phyloP scores from a whole-genome alignment of 2,113 vertebrate species.

The Herpetotheres cachinnans region DNA sequence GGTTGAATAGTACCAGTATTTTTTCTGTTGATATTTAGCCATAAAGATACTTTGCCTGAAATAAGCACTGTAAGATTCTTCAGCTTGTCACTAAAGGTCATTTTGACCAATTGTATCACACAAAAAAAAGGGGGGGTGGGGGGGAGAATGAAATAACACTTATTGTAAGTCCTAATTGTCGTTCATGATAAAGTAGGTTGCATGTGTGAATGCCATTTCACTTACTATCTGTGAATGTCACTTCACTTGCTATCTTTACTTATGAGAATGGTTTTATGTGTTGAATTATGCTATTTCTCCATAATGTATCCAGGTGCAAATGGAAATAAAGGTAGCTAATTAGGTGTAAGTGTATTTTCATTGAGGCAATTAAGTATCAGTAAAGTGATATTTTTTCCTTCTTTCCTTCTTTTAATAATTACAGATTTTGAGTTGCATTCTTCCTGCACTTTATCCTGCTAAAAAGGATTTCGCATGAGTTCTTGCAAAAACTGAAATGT shows the following conservation, averaged over 20 bases:
- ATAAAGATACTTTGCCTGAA: neutral
- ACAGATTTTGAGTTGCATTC: conserved; percentile 53
- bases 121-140: no score
- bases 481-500: conserved; percentile 45
- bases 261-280: neutral
- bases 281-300: conserved; percentile 12
- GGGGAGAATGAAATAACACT: neutral
- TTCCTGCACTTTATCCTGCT: conserved; percentile 32
- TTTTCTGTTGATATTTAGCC: neutral
- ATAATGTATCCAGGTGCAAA: conserved; percentile 53
- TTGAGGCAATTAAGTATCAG: conserved; percentile 52
- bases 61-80: neutral
- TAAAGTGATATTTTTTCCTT: neutral
- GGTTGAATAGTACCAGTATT: neutral
- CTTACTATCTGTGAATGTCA: neutral
- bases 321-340: conserved; percentile 61
- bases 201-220: neutral
- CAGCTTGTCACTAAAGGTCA: neutral
- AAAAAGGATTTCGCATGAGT: conserved; percentile 39
- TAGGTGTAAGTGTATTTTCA: conserved; percentile 57
- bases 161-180: conserved; percentile 1
- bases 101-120: conserved; percentile 14
- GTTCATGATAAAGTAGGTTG: conserved; percentile 22
- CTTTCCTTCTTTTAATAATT: conserved; percentile 56
- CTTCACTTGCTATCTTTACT: neutral